Base-by-base conservation (phyloP, 1,140 invertebrate species). In the Drosophila burlai region DNA sequence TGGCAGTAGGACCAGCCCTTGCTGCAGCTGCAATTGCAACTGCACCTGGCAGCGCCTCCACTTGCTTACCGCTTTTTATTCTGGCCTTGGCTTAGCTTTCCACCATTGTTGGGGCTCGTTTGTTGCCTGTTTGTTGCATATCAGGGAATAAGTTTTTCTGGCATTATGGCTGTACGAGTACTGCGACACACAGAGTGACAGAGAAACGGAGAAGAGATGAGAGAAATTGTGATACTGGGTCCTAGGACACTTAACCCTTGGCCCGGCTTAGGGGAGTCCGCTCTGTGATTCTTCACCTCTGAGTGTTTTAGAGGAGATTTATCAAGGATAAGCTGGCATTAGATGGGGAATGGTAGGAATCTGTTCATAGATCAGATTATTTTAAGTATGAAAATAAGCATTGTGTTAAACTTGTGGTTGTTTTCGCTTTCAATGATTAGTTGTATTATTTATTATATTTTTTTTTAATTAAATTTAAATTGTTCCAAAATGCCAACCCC, bases 41-140 rank as follows among this genome's bases (percentile, higher is more conserved):
- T 75, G 72, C 50, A 80, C 69, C 68, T 82, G 80, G 79, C 76
- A 77, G 80, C 62, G 45, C 50, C 52, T 50, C 46, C 50, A 83
- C 83, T 87, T 83, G 72, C 80, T 80, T 83, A 81, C 80, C 69
- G 67, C 77, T 81, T 83, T 80, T 81, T 76, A 54, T 86, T 76
- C 75, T 38, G 77, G 47, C 58, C 64, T 60, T 68, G 69, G 63
- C 50, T 77, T 72, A 72, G 69, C 72, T 71, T 81, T 82, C 67
- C 64, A 66, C 73, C 46, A 67, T 83, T 63, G 80, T 81, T 81
- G 64, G 40, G 24, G 50, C n/a, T 29, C 36, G 52, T 55, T 81
- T 86, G 72, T 80, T 86, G 77, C 74, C 67, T 82, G 83, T 86
- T 90, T 75, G 81, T 66, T 79, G 78, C 78, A 73, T 84, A 81